phyloP scores from a whole-genome alignment of 2,113 vertebrate genomes.

The Herpailurus yagouaroundi region DNA sequence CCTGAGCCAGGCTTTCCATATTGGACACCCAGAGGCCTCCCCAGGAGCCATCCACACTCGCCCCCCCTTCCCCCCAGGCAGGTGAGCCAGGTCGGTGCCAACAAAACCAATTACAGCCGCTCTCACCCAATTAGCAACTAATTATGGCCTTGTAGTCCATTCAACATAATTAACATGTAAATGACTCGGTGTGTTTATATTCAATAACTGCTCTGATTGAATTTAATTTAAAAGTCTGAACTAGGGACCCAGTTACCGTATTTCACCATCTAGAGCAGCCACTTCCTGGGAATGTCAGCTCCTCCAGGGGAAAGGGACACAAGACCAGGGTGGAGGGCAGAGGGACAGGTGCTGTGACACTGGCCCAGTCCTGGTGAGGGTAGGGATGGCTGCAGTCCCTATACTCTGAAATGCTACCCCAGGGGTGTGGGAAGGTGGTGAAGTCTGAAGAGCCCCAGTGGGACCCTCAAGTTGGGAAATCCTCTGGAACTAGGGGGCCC shows the following conservation, averaged over 20 bases:
- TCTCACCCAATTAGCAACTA: constrained; percentile 91
- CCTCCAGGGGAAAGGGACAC: neutral
- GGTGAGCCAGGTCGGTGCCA: constrained; percentile 83
- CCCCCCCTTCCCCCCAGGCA: constrained; percentile 65
- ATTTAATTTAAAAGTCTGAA: constrained; percentile 84
- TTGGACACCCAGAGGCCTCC: neutral
- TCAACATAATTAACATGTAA: constrained; percentile 91
- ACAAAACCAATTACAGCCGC: constrained; percentile 86
- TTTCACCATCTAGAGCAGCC: constrained; percentile 61
- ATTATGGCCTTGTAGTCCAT: constrained; percentile 87
- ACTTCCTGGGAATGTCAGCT: neutral
- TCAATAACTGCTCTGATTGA: constrained; percentile 86
- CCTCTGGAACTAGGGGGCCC: constrained; percentile 46
- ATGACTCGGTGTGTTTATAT: constrained; percentile 88
- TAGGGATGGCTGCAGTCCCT: too few relatives aligned
- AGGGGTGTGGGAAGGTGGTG: neutral
- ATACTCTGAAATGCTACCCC: neutral
- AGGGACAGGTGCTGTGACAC: neutral
- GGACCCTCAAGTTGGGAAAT: constrained; percentile 41
- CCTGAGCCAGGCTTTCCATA: neutral
- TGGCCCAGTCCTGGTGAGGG: neutral
- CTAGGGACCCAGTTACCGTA: constrained; percentile 73
- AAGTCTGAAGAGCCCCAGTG: neutral
- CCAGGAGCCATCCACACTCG: neutral
- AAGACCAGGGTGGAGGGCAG: neutral